Base-by-base conservation (phyloP, 2,888 invertebrate genomes). In the Drosophila nigricruria region DNA sequence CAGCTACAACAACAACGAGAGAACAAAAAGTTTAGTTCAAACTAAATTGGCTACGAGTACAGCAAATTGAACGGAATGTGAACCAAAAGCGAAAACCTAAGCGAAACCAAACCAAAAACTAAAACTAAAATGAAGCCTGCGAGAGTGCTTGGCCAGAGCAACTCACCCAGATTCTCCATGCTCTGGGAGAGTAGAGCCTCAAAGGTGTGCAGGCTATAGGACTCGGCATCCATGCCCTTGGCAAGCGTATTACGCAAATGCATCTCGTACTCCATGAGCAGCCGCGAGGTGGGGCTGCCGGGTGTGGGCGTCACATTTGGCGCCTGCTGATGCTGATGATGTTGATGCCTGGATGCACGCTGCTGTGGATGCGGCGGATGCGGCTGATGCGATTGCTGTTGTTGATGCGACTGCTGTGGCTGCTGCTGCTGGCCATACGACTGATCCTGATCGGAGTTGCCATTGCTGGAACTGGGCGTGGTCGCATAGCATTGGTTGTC, bases 401-500 rank as follows among this genome's bases (percentile, higher is more conserved):
- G 80, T 0, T 54, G 71, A 10, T 68, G 95, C 90, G 95, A 95
- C 88, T 95, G 95, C 9, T 66, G 95, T 90, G 95, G 95, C 87
- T 95, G 95, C 67, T 94, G 94, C 83, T 93, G 91, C 77, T 96
- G 94, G 71, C 94, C 94, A 79, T 95, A 95, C 25, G 96, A 95
- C 88, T 95, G 95, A 92, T 97, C 97, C 93, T 97, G 96, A 93
- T 97, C 97, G 38, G 97, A 97, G 93, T 97, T 97, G 64, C 97
- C 97, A 91, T 97, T 97, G 91, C 97, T 97, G 59, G 98, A 97
- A 89, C 97, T 97, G 18, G 98, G 98, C 42, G 98, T 98, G 47
- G 98, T 98, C 36, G 98, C 98, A 93, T 98, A 98, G 94, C 98
- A 98, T 92, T 97, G 97, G 94, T 98, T 97, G 94, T 98, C 98